These are phyloP conservation scores for Mantis religiosa DNA, from an alignment of 2,888 invertebrate genomes.

Conservation along the genomic window DNA sequence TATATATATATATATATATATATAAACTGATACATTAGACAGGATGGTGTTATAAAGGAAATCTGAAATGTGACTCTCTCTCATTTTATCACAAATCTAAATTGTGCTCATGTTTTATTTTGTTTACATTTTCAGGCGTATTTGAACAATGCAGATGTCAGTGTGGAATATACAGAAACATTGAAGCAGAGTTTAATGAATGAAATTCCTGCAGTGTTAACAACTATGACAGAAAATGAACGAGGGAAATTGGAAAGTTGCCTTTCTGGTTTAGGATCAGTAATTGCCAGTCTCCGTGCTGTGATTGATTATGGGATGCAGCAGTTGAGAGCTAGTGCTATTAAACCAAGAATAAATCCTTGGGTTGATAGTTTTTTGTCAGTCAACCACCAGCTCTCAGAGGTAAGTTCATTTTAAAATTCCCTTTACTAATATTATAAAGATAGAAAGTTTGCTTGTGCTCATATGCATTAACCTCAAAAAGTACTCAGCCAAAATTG, in stretches of 20 bases:
- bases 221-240: constrained; percentile 58
- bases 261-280: constrained; percentile 56
- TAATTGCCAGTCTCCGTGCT: constrained; percentile 56
- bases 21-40: no score
- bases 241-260: constrained; percentile 70
- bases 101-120: no score
- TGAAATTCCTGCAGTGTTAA: constrained; percentile 62
- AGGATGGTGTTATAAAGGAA: no score
- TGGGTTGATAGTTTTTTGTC: constrained; percentile 79
- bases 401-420: no score
- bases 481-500: no score
- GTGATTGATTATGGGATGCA: constrained; percentile 76
- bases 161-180: constrained; percentile 85
- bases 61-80: no score
- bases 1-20: no score
- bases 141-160: constrained; percentile 86
- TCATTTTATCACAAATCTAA: no score
- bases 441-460: no score
- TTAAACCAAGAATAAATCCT: constrained; percentile 77
- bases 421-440: no score
- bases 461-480: no score
- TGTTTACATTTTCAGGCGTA: constrained; percentile 55
- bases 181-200: constrained; percentile 71
- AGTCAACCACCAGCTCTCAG: constrained; percentile 73
- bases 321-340: constrained; percentile 72